Conservation (phyloP, 1,140 invertebrate species). For the Branchinecta lynchi region DNA sequence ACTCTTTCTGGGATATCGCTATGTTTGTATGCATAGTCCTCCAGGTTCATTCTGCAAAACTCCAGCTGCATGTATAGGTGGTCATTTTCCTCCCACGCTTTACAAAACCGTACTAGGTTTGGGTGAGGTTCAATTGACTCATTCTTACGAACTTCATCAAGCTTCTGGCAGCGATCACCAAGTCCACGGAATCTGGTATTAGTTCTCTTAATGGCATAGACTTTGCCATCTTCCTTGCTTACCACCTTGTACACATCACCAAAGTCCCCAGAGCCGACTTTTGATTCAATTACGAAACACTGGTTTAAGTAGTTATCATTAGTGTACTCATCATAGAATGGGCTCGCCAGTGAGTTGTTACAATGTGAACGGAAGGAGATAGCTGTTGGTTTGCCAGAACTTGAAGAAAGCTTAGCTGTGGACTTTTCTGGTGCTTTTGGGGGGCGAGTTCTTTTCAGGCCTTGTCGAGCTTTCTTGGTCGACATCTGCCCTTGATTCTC, state of each 20-base stretch:
- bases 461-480: neutral
- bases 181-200: constrained; percentile 42
- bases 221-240: constrained; percentile 44
- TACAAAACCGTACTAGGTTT: constrained; percentile 48
- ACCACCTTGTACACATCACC: constrained; percentile 52
- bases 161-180: constrained; percentile 41
- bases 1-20: constrained; percentile 36
- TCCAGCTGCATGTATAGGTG: constrained; percentile 56
- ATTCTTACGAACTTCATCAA: constrained; percentile 53
- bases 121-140: constrained; percentile 47
- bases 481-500: neutral
- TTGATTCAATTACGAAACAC: constrained; percentile 43
- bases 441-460: neutral
- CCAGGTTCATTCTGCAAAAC: constrained; percentile 39
- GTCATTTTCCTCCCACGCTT: constrained; percentile 57
- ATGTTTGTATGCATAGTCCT: constrained; percentile 31
- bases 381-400: neutral
- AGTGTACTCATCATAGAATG: constrained; percentile 27
- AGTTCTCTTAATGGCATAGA: constrained; percentile 53
- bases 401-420: neutral
- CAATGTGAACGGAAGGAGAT: neutral
- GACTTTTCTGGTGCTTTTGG: neutral
- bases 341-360: constrained; percentile 17
- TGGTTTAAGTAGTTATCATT: constrained; percentile 41
- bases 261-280: constrained; percentile 54